Evolutionary conservation across 2,888 invertebrate species (phyloP), one percentile per base, ranked within the genome.

Genomic region (Drosophila lutescens): DNA sequence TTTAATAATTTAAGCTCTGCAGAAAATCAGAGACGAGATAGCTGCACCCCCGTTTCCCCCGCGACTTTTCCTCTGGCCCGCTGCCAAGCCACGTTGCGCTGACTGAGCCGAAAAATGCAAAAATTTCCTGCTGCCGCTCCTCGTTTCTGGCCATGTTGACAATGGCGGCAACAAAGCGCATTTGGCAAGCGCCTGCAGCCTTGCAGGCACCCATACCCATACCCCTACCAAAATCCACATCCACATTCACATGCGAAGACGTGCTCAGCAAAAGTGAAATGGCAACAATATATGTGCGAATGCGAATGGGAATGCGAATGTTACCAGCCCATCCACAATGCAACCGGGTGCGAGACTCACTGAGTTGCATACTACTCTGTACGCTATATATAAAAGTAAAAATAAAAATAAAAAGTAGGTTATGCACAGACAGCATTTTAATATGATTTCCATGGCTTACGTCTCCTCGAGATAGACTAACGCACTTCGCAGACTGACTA

Each of bases 131-230:
- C 43, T 34, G 9, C 47, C 12, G n/a, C 36, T 50, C 36, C 66
- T 43, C 17, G 12, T 38, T 67, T 36, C 74, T 72, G 47, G 47
- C 80, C 84, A 86, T 88, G 83, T 88, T 83, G 83, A 83, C 83
- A 83, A 83, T 86, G 81, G 84, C 75, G 75, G 77, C 70, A 86
- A 88, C 87, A 84, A 88, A 84, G 85, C 80, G 86, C 87, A 88
- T 88, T 88, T 88, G 83, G 89, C 81, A 86, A 86, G 66, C 68
- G 84, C 89, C 89, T 86, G 87, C 81, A 86, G 89, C 74, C 80
- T 70, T 72, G 73, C 80, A 77, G 70, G 55, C 74, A 32, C 56
- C 38, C 15, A 20, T 30, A 58, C 32, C 44, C 44, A 44, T 2
- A 68, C 68, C 59, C 74, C 26, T 26, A 26, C 26, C 20, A 20